Conservation (phyloP, 2,113 vertebrate genomes). For the Uria lomvia region DNA sequence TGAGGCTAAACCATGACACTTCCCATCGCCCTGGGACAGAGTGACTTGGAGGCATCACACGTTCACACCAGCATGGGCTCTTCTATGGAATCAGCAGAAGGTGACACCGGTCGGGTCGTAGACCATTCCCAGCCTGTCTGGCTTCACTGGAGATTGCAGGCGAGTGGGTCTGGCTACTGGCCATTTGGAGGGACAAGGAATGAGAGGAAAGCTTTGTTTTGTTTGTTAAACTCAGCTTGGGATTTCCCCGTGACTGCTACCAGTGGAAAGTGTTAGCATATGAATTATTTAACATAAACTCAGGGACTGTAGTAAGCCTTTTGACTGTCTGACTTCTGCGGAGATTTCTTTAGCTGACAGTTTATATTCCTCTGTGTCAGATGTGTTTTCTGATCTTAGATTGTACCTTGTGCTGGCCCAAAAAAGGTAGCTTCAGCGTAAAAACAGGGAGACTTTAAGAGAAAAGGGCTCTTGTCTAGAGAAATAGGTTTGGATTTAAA, state of each 20-base stretch:
- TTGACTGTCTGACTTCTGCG: constrained; percentile 49
- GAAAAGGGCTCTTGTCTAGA: constrained; percentile 9
- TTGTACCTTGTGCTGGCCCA: constrained; percentile 42
- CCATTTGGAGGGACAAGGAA: not conserved
- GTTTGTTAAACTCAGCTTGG: constrained; percentile 7
- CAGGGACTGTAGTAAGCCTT: constrained; percentile 44
- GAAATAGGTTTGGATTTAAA: constrained; percentile 8
- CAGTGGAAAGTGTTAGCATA: not conserved
- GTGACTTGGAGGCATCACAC: fast-evolving
- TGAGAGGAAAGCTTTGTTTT: not conserved
- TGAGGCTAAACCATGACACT: no score
- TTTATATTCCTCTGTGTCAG: constrained; percentile 63
- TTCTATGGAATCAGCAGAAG: not conserved
- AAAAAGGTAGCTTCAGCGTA: constrained; percentile 36
- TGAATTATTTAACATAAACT: constrained; percentile 57
- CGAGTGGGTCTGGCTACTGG: not conserved
- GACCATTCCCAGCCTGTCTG: fast-evolving
- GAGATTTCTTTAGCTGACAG: constrained; percentile 39
- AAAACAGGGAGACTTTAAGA: constrained; percentile 47
- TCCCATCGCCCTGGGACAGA: not conserved
- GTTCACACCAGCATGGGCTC: fast-evolving
- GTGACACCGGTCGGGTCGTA: no score
- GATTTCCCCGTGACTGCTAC: not conserved
- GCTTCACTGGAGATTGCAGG: fast-evolving
- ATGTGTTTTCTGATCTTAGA: constrained; percentile 42